Conservation (phyloP, 2,797 vertebrate species). For the Lophius americanus region DNA sequence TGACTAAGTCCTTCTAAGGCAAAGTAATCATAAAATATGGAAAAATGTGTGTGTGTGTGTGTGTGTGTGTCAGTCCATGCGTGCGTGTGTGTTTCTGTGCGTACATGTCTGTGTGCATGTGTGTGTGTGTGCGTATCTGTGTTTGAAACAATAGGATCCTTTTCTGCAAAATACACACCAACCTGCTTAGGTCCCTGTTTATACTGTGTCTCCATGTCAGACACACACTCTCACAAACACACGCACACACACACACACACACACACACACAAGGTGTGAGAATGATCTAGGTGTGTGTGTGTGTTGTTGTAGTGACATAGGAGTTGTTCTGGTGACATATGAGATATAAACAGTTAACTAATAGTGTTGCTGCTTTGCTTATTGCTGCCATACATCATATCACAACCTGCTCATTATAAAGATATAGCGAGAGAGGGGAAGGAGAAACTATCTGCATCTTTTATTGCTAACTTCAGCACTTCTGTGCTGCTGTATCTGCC, state of each 20-base stretch:
- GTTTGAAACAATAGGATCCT: slow-evolving; percentile 15
- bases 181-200: slow-evolving; percentile 6
- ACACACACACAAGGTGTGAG: slow-evolving; percentile 11
- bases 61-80: neutral
- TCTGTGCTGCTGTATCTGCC: slow-evolving; percentile 35
- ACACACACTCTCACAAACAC: slow-evolving; percentile 3
- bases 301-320: slow-evolving; percentile 49
- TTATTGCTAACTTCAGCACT: slow-evolving; percentile 76
- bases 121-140: neutral
- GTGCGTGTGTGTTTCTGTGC: neutral
- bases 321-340: slow-evolving; percentile 51
- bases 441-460: slow-evolving; percentile 70
- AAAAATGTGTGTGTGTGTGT: neutral
- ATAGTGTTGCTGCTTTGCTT: slow-evolving; percentile 70
- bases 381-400: slow-evolving; percentile 76
- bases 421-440: slow-evolving; percentile 46
- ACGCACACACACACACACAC: neutral
- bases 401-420: slow-evolving; percentile 72
- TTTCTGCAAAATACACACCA: slow-evolving; percentile 25
- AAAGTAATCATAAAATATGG: slow-evolving; percentile 11
- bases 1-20: too few species aligned
- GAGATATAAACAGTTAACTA: slow-evolving; percentile 71
- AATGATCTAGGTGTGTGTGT: too few species aligned
- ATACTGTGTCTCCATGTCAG: slow-evolving; percentile 14
- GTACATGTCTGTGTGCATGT: neutral